These are phyloP conservation scores for Brachymystax lenok DNA, from an alignment of 2,797 vertebrate species.

Conservation along the genomic window DNA sequence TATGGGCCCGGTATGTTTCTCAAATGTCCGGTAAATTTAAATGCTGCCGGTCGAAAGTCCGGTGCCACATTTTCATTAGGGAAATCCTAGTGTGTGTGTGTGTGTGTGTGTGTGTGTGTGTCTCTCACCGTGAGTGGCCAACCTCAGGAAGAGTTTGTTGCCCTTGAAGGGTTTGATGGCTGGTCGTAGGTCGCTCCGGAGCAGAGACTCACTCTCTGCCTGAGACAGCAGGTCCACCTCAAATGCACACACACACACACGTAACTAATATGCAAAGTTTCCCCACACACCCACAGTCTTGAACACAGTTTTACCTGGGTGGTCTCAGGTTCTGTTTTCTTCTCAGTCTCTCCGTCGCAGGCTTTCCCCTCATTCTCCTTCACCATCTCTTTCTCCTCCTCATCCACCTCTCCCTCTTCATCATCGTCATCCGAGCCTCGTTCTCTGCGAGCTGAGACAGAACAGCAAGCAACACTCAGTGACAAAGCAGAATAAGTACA, in stretches of 20 bases:
- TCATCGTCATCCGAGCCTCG: constrained; percentile 68
- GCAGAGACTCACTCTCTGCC: constrained; percentile 87
- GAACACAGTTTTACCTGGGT: constrained; percentile 51
- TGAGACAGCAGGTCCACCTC: constrained; percentile 86
- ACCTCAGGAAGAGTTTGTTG: constrained; percentile 91
- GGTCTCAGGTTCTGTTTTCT: constrained; percentile 41
- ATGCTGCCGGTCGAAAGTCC: too few species aligned
- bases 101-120: too few species aligned
- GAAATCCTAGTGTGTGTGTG: too few species aligned
- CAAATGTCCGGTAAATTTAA: too few species aligned
- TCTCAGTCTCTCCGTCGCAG: constrained; percentile 69
- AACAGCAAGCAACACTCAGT: not conserved
- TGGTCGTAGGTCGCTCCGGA: constrained; percentile 91
- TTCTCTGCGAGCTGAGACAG: constrained; percentile 46
- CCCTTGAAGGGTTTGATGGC: constrained; percentile 89
- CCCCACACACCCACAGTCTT: not conserved
- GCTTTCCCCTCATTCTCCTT: constrained; percentile 75
- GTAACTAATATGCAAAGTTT: not conserved
- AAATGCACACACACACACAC: constrained; percentile 15
- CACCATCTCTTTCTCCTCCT: constrained; percentile 81
- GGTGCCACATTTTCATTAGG: too few species aligned
- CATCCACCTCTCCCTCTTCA: constrained; percentile 77
- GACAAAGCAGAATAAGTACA: not conserved
- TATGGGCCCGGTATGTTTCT: too few species aligned
- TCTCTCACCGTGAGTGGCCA: constrained; percentile 88